These are phyloP conservation scores for Clivina fossor DNA, from an alignment of 2,888 invertebrate genomes.

Conservation along the genomic window DNA sequence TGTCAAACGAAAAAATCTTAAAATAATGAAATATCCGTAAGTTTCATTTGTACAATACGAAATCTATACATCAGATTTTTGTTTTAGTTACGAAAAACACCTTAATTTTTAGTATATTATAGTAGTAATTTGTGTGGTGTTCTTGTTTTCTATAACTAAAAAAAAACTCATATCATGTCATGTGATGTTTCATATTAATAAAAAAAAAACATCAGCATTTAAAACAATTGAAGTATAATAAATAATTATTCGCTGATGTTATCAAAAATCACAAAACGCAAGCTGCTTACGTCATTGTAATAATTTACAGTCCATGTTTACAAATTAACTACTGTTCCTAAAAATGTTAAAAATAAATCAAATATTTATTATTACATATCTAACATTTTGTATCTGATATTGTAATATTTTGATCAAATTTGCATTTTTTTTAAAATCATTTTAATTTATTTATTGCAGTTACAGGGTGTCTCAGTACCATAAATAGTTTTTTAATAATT, in stretches of 20 bases:
- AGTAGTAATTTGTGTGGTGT: constrained; percentile 33
- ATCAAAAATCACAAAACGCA: too few species aligned
- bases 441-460: constrained; percentile 13
- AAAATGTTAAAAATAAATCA: constrained; percentile 24
- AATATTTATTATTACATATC: constrained; percentile 33
- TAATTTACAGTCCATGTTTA: constrained; percentile 31
- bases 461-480: background rate
- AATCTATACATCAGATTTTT: constrained; percentile 22
- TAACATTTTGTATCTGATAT: constrained; percentile 29
- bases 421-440: constrained; percentile 12
- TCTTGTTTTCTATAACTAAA: constrained; percentile 28
- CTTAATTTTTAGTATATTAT: constrained; percentile 17
- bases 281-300: constrained; percentile 33
- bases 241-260: too few species aligned
- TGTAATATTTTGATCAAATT: constrained; percentile 24
- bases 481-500: constrained; percentile 11
- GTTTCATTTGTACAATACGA: constrained; percentile 6
- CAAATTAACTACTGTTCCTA: constrained; percentile 31
- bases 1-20: constrained; percentile 22
- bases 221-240: too few species aligned
- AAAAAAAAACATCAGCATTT: too few species aligned
- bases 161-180: constrained; percentile 33
- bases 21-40: too few species aligned
- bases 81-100: constrained; percentile 8
- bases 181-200: constrained; percentile 28